Evolutionary conservation across 2,113 vertebrate genomes (phyloP).

Genomic region (Psophia crepitans): DNA sequence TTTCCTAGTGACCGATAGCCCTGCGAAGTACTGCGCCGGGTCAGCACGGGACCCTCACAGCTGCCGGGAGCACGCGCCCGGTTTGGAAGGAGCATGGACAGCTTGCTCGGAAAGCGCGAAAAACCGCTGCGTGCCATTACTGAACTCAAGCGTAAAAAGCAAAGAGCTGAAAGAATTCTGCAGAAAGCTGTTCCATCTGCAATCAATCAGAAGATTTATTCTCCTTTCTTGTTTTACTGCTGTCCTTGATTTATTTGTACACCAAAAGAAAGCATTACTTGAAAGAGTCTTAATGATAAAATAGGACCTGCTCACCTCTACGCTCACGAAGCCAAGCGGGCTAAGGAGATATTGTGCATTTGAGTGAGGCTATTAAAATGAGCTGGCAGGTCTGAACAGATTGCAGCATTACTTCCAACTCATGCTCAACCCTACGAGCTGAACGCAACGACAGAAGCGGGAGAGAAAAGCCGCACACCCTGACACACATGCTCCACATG

Average conservation of each 20-base stretch:
- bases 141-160: neutral
- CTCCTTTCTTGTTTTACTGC: conserved; percentile 3
- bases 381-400: neutral
- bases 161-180: neutral
- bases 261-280: conserved; percentile 5
- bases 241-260: conserved; percentile 17
- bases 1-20: neutral
- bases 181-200: neutral
- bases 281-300: conserved; percentile 40
- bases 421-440: neutral
- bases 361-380: neutral
- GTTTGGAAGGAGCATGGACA: neutral
- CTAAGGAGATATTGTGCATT: neutral
- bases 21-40: neutral
- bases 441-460: neutral
- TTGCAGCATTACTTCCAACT: neutral
- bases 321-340: neutral
- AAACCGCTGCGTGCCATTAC: neutral
- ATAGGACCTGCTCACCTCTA: neutral
- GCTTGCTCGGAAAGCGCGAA: neutral
- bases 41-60: neutral
- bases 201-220: conserved; percentile 17
- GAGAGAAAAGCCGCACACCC: neutral
- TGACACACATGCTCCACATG: neutral
- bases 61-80: neutral